Evolutionary conservation across 2,113 vertebrate species (phyloP).

Genomic region (Chiloscyllium plagiosum): DNA sequence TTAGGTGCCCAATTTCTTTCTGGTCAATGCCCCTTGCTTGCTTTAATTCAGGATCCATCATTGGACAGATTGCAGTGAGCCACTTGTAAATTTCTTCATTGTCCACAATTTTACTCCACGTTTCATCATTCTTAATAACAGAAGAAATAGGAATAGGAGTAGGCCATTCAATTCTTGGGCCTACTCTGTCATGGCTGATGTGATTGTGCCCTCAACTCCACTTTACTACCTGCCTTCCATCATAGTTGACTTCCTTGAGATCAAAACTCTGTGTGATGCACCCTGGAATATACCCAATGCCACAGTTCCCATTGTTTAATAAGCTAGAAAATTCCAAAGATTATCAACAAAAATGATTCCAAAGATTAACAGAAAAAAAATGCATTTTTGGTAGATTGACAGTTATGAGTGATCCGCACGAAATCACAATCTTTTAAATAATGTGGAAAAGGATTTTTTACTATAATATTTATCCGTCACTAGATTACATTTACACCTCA

Average conservation of each 20-base stretch:
- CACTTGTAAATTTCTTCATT: too few relatives aligned
- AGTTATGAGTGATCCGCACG: not conserved
- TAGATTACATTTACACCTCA: not conserved
- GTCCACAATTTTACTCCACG: not conserved
- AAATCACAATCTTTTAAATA: not conserved
- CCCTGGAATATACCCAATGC: not conserved
- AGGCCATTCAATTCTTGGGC: not conserved
- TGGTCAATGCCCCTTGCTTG: too few relatives aligned
- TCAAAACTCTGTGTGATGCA: not conserved
- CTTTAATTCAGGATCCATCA: too few relatives aligned
- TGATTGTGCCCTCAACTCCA: not conserved
- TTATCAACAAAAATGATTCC: not conserved
- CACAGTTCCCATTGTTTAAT: not conserved
- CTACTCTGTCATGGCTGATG: not conserved
- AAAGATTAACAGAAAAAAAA: not conserved
- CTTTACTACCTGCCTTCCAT: not conserved
- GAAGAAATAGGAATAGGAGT: not conserved
- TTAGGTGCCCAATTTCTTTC: too few relatives aligned
- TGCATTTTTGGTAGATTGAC: not conserved
- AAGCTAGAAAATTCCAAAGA: not conserved
- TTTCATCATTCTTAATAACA: not conserved
- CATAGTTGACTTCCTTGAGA: not conserved
- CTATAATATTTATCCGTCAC: not conserved
- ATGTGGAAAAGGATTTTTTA: not conserved
- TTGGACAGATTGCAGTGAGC: too few relatives aligned